phyloP scores from a whole-genome alignment of 1,140 invertebrate species.

The Nasonia giraulti region DNA sequence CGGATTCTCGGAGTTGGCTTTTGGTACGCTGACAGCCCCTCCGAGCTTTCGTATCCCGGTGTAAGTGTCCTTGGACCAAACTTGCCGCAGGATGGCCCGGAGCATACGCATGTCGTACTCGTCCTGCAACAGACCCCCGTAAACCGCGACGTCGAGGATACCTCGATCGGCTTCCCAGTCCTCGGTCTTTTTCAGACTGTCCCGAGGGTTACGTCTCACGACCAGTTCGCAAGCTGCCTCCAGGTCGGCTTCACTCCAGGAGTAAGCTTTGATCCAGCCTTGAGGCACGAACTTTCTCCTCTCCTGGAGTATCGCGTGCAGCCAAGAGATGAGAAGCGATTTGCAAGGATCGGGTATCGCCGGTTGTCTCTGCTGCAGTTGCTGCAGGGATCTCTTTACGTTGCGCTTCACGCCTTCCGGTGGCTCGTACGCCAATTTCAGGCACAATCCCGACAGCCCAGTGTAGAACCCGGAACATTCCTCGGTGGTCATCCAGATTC shows the following conservation, averaged over 20 bases:
- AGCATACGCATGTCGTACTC: constrained; percentile 85
- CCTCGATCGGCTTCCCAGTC: constrained; percentile 89
- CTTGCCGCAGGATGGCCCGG: constrained; percentile 82
- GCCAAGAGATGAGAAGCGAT: constrained; percentile 84
- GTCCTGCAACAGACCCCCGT: constrained; percentile 92
- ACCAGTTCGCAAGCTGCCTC: constrained; percentile 85
- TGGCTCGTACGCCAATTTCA: constrained; percentile 92
- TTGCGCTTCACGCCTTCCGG: constrained; percentile 79
- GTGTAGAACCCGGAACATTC: constrained; percentile 82
- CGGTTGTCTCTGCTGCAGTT: constrained; percentile 65
- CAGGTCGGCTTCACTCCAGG: constrained; percentile 91
- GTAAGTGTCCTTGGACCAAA: constrained; percentile 80
- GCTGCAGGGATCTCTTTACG: constrained; percentile 72
- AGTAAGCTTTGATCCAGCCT: constrained; percentile 79
- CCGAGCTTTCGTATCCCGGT: constrained; percentile 77
- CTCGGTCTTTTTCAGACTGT: background rate
- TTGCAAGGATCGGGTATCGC: constrained; percentile 70
- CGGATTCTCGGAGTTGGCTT: constrained; percentile 78
- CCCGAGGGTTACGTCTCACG: constrained; percentile 67
- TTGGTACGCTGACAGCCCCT: constrained; percentile 74
- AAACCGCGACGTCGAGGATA: constrained; percentile 87
- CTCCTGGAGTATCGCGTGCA: constrained; percentile 93
- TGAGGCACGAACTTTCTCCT: constrained; percentile 80
- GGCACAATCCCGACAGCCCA: constrained; percentile 79
- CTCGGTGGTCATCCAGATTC: constrained; percentile 85